Evolutionary conservation across 2,888 invertebrate species (phyloP).

Genomic region (Catocala nupta): DNA sequence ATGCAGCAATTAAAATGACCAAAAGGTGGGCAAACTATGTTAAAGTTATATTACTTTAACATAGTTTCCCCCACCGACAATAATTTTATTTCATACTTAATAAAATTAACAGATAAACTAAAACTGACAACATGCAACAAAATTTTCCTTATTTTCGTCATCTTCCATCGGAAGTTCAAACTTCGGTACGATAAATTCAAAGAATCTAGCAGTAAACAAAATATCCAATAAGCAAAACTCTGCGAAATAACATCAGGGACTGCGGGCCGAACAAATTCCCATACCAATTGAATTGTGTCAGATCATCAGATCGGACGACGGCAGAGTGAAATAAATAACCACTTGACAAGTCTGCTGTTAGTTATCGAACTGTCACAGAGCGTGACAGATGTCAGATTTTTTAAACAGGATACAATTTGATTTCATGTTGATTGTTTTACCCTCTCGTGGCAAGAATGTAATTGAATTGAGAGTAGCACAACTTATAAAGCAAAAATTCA

Average conservation of each 20-base stretch:
- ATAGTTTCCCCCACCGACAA: too few species aligned
- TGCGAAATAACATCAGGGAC: constrained; percentile 18
- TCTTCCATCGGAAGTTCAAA: too few species aligned
- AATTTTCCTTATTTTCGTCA: background rate
- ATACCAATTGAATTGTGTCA: constrained; percentile 32
- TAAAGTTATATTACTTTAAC: too few species aligned
- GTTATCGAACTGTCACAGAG: background rate
- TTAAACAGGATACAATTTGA: background rate
- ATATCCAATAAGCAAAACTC: constrained; percentile 14
- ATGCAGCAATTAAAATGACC: too few species aligned
- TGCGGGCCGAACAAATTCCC: constrained; percentile 33
- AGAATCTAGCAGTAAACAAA: constrained; percentile 14
- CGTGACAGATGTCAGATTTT: constrained; percentile 15
- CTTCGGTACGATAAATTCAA: background rate
- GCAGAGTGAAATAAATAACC: constrained; percentile 25
- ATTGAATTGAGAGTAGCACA: background rate
- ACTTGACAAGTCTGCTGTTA: background rate
- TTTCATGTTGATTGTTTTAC: constrained; percentile 13
- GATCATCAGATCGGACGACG: constrained; percentile 6
- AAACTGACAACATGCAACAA: too few species aligned
- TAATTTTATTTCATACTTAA: too few species aligned
- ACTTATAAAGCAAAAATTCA: too few species aligned
- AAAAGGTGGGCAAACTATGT: too few species aligned
- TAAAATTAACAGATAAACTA: too few species aligned
- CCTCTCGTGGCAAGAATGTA: background rate